Evolutionary conservation across 2,113 vertebrate genomes (phyloP), one percentile per base, ranked within the genome.

Genomic region (Paralichthys olivaceus): DNA sequence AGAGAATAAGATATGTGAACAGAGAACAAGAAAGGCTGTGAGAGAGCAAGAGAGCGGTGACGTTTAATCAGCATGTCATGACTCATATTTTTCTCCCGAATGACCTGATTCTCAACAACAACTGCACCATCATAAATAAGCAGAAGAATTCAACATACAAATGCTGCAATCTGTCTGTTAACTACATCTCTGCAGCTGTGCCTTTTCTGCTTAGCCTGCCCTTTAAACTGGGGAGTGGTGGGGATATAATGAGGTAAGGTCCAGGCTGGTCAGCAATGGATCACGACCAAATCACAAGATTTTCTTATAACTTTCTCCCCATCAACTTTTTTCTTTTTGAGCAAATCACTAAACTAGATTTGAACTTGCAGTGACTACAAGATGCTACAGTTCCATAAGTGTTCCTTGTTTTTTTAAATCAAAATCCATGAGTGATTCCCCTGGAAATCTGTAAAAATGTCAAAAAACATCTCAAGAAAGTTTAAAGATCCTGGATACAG

Each of bases 1-100:
- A 25, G 86, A 75, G 83, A 89, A 86, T 79, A 86, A 86, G 72
- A 90, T 70, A 68, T 68, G 66, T 71, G 63, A 72, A 58, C 23
- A 58, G 62, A 77, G 65, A 75, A 20, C 26, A 43, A 45, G 59
- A 64, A 34, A 62, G 61, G 15, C 58, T n/a, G 32, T 40, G 51
- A 79, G 22, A 20, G 22, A 12, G 51, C 3, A 22, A 53, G n/a
- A 2, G 2, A 12, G 51, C 20, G 12, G 9, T 25, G n/a, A 9
- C 19, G 49, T 53, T 53, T 53, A 53, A 53, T 53, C 45, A 19
- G 45, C 45, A 19, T 49, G 45, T 49, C 45, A 49, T 49, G 45
- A 49, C 17, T 49, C 45, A 49, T 15, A 49, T 49, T 7, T 49
- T 19, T 19, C 17, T 8, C 13, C 49, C 2, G 20, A n/a, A 53